Evolutionary conservation across 1,140 invertebrate genomes (phyloP), one percentile per base, ranked within the genome.

Genomic region (Anoplophora glabripennis): DNA sequence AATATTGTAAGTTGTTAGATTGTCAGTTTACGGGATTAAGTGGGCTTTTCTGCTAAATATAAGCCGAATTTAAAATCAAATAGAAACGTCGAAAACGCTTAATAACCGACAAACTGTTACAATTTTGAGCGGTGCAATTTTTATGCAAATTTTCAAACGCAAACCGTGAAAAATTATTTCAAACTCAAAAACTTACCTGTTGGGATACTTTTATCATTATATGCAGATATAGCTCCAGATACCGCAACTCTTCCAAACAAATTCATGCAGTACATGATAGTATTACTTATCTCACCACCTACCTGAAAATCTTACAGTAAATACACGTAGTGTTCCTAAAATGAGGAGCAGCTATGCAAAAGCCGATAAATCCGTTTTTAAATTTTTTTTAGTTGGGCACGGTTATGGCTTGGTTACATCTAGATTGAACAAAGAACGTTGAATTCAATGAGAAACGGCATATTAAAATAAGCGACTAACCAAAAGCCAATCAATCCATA

Each of bases 201-300:
- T 33, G 52, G 18, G 1, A 34, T 3, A 15, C 12, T n/a, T 5
- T 57, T 33, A 17, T 61, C 48, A 70, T 84, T 84, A 60, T 86
- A 86, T 2, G 77, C 77, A 7, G 84, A 84, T 66, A 87, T 85
- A n/a, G 81, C 79, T 18, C 86, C 86, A 68, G 84, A 87, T 1
- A 87, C 78, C 3, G 85, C 77, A n/a, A 87, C 75, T 54, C 86
- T 73, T 11, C 85, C 85, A 58, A 73, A 79, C n/a, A 72, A 67
- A 35, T 80, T 85, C 86, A 88, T 88, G 42, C 83, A 75, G 47
- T 77, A 76, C 46, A 86, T 78, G 15, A 87, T 79, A n/a, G 68
- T 73, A 4, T 76, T 79, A 58, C 84, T 84, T 40, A 88, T 83
- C 68, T 85, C 81, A 21, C 86, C 86, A 40, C 63, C 63, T 8